A percentile compares a stretch with the other conserved stretches of the same genome.
phyloP scores from a whole-genome alignment of 2,113 vertebrate genomes.

The Callorhinus ursinus region DNA sequence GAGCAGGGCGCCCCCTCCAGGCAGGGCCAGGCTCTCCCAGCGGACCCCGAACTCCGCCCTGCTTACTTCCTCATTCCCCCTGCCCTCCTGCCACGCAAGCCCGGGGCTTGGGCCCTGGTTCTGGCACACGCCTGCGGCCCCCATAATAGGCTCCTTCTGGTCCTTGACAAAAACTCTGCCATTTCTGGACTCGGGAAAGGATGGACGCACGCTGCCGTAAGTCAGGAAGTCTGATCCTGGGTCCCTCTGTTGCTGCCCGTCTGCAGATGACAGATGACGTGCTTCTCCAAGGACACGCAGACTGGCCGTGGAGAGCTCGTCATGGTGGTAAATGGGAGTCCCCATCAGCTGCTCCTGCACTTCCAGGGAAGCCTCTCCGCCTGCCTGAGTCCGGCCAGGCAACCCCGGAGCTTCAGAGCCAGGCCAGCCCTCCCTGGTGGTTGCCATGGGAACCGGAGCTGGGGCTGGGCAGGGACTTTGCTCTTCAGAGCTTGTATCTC shows the following conservation, averaged over 20 bases:
- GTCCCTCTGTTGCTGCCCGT: accelerated
- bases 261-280: not conserved
- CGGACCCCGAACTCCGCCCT: not conserved
- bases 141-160: not conserved
- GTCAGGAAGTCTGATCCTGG: not conserved
- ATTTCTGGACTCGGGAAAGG: not conserved
- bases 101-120: not conserved
- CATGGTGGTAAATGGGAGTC: not conserved
- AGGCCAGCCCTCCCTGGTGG: not conserved
- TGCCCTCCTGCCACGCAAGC: not conserved
- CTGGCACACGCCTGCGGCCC: not conserved
- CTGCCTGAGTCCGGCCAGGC: not conserved
- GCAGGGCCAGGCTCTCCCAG: not conserved
- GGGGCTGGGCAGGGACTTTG: not conserved
- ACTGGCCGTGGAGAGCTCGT: not conserved
- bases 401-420: not conserved
- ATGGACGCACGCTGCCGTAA: not conserved
- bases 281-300: not conserved
- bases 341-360: not conserved
- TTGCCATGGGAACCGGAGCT: slow-evolving; percentile 19
- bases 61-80: not conserved
- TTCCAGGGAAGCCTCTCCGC: not conserved
- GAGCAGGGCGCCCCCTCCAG: not conserved
- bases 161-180: not conserved
- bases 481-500: not conserved